phyloP scores from a whole-genome alignment of 2,888 invertebrate genomes.

The Mesochorus sp. region DNA sequence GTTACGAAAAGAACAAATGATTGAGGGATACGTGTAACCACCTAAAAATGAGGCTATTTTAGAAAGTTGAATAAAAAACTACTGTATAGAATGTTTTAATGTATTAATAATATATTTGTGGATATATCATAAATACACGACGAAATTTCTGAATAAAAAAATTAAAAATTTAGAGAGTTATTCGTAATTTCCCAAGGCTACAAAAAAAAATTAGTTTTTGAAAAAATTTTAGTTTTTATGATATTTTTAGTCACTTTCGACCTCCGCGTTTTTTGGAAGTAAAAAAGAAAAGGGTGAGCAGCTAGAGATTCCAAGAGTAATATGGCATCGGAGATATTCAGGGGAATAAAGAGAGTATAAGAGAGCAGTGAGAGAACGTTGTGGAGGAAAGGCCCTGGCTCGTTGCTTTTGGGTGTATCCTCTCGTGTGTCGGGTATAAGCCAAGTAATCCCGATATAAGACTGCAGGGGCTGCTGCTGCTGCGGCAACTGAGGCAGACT shows the following conservation, averaged over 20 bases:
- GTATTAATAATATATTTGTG: no score
- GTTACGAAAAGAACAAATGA: no score
- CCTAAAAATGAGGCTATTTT: no score
- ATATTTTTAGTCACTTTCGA: no score
- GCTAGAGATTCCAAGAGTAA: background rate
- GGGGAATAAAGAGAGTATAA: slow-evolving; percentile 20
- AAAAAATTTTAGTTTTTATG: background rate
- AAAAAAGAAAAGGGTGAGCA: slow-evolving; percentile 12
- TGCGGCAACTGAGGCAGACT: slow-evolving; percentile 59
- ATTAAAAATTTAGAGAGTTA: no score
- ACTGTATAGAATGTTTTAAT: no score
- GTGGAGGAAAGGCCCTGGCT: slow-evolving; percentile 63
- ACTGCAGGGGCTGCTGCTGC: slow-evolving; percentile 64
- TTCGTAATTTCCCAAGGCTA: background rate
- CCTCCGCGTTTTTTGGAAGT: no score
- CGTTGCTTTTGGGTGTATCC: slow-evolving; percentile 72
- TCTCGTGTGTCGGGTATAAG: slow-evolving; percentile 74
- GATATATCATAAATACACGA: no score
- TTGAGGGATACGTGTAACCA: no score
- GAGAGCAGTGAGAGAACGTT: background rate
- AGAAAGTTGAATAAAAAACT: no score
- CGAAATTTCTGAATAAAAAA: no score
- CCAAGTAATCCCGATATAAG: slow-evolving; percentile 79
- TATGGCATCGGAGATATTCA: slow-evolving; percentile 26
- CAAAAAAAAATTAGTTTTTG: background rate